Base-by-base conservation (phyloP, 2,888 invertebrate species). In the Cryptocheilus praepositus region DNA sequence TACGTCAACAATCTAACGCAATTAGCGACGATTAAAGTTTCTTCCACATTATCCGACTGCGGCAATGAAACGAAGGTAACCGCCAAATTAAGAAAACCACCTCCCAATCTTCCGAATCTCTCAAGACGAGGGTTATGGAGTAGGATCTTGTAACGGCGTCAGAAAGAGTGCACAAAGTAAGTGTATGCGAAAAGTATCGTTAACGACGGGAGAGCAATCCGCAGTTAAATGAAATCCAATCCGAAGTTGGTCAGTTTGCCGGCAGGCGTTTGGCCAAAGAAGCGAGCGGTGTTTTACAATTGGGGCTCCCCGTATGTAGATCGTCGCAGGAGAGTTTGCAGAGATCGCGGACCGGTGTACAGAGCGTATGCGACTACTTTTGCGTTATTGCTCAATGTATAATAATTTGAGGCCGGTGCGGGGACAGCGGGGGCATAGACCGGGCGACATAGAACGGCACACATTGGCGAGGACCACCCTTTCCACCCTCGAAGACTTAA, bases 301-400 rank as follows among this genome's bases (percentile, higher is more conserved):
- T 49, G 16, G 13, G 16, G 5, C 49, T 36, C 49, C 49, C 49
- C 49, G 49, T 49, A 5, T 18, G 18, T 11, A 18, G 49, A 49
- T 49, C 18, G 16, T 49, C 49, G 49, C 36, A 8, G 1, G 1
- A 55, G 36, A 18, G 4, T 55, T 18, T 5, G 18, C 18, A 36
- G 22, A 3, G 18, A 55, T 43, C 46, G 57, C 21, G 21, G 18
- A 15, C 53, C 53, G 53, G 59, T 25, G n/a, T 58, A 53, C 55
- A 57, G 16, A 64, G 54, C 55, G 58, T 45, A 53, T 36, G 58
- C 66, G 78, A 77, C 77, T 81, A 82, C 81, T 81, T 80, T 80
- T 76, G 73, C 82, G 83, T 81, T 85, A 83, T 84, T 83, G 82
- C 76, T 75, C 83, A 79, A 82, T 83, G 84, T 81, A 83, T 84